These are phyloP conservation scores for Zeus faber DNA, from an alignment of 2,113 vertebrate species.

Conservation along the genomic window DNA sequence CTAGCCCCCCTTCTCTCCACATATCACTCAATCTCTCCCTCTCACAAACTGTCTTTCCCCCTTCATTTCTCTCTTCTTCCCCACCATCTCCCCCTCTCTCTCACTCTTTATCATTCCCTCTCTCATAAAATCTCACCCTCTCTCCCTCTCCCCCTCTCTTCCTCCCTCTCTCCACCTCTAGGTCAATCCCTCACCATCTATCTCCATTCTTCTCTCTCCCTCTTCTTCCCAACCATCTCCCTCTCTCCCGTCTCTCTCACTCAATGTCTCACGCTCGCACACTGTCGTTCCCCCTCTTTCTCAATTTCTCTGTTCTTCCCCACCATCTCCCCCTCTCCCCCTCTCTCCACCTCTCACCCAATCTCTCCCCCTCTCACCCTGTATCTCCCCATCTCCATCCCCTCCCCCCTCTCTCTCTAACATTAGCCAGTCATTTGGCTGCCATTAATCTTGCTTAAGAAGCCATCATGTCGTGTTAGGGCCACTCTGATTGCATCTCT, in stretches of 20 bases:
- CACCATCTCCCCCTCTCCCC: not conserved
- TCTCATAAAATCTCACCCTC: not conserved
- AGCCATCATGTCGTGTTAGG: constrained; percentile 9
- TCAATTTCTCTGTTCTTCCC: not conserved
- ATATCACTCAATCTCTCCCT: not conserved
- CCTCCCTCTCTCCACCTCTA: not conserved
- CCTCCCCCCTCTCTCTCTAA: not conserved
- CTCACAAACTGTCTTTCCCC: too few relatives aligned
- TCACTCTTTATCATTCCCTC: not conserved
- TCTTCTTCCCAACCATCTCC: not conserved
- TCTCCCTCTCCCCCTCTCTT: not conserved
- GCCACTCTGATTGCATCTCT: constrained; percentile 8
- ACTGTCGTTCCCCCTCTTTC: too few relatives aligned
- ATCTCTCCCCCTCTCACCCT: not conserved
- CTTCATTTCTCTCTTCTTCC: not conserved
- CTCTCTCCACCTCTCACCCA: too few relatives aligned
- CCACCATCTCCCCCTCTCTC: not conserved
- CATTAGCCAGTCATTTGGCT: constrained; percentile 14
- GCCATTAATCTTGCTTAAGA: constrained; percentile 13
- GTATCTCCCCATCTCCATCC: not conserved
- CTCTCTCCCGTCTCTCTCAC: not conserved
- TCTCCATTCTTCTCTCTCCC: not conserved
- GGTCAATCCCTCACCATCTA: constrained; percentile 1
- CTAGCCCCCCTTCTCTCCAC: not conserved
- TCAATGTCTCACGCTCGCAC: not conserved